Base-by-base conservation (phyloP, 2,113 vertebrate species). In the Lepus americanus region DNA sequence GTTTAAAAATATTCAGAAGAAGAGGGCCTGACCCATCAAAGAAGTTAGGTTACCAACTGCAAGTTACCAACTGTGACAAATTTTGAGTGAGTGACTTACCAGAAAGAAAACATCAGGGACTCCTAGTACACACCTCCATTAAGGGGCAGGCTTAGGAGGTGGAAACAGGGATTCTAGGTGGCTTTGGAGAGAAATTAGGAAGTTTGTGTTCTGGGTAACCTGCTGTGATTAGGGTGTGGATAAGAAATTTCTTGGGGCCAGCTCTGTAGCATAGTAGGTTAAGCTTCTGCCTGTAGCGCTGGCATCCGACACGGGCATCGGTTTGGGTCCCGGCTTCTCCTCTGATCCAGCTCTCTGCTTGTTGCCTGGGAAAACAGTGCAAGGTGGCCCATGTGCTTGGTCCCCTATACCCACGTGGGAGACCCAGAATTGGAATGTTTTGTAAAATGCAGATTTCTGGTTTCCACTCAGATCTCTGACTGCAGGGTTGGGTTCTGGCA, bases 1-100 rank as follows among this genome's bases (percentile, higher is more conserved):
- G 17, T 81, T 95, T 96, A 67, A 69, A 95, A 84, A 87, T 64
- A 76, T 66, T 92, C 77, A 66, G 25, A 61, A 61, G 69, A 51
- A 87, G 94, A 80, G 83, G 53, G 39, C 74, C 29, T 66, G 77
- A 80, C 31, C 90, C 51, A 83, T 76, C 92, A 77, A 87, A 87
- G n/a, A 84, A 84, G 63, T 8, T n/a, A 81, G 36, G n/a, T 92
- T 74, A 36, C 67, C 88, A 49, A 25, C 91, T 76, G 77, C 39
- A 81, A 63, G 29, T 85, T 33, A 88, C 9, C 83, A 66, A 59
- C 31, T 53, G 17, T 70, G 69, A 89, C 12, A 36, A 53, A 19
- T 74, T 59, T 9, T 44, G 59, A 55, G 12, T 25, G 25, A 74
- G 51, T 13, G 27, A 77, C 51, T 92, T 87, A 63, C 3, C 39